Conservation (phyloP, 2,113 vertebrate species). For the Burhinus bistriatus region DNA sequence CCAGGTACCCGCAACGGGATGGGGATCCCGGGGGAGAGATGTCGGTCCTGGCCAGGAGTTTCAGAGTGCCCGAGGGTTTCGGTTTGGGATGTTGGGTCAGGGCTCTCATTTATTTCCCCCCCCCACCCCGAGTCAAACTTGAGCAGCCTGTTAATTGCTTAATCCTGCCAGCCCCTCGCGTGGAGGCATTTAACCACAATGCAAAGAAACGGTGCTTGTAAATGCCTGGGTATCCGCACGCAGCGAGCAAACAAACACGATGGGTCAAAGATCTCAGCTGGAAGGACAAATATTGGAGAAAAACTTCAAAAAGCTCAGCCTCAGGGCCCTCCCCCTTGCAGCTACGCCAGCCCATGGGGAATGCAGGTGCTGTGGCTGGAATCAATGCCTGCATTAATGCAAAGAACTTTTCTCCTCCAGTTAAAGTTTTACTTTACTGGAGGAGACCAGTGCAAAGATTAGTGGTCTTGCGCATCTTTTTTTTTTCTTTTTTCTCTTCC, state of each 20-base stretch:
- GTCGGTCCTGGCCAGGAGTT: neutral
- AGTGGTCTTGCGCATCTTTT: neutral
- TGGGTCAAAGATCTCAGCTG: neutral
- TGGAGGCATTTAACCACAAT: neutral
- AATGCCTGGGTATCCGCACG: slow-evolving; percentile 36
- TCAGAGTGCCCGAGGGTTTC: neutral
- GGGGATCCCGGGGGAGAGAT: accelerated
- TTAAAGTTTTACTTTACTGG: slow-evolving; percentile 61
- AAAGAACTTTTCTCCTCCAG: slow-evolving; percentile 32
- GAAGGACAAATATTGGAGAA: slow-evolving; percentile 27
- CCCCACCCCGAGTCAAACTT: neutral
- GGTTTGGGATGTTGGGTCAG: neutral
- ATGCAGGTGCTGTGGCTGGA: neutral
- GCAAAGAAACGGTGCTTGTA: neutral
- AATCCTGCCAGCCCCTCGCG: neutral
- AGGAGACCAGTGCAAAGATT: slow-evolving; percentile 43
- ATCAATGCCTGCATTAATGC: neutral
- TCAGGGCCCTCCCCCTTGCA: neutral
- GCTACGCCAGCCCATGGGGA: neutral
- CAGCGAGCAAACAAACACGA: neutral
- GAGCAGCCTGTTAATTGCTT: neutral
- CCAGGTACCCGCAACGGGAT: accelerated
- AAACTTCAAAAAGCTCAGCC: slow-evolving; percentile 11
- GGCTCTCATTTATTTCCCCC: neutral
- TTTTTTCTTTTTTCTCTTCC: neutral